These are phyloP conservation scores for Drosophila bunnanda DNA, from an alignment of 2,888 invertebrate genomes.

Conservation along the genomic window DNA sequence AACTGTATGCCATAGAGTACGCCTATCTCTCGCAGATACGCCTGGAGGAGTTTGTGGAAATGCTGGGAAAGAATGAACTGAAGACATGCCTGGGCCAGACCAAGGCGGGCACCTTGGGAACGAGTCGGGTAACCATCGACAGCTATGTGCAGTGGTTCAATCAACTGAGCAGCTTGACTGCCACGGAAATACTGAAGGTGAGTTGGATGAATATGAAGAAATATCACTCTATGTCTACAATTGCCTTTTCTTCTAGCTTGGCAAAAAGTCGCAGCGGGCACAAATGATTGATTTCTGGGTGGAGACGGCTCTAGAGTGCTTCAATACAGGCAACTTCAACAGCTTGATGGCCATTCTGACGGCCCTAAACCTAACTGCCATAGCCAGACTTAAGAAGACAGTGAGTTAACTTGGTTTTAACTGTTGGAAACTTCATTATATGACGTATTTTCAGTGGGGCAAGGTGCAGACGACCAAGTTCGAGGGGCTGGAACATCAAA, in stretches of 20 bases:
- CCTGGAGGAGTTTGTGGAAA: slow-evolving; percentile 97
- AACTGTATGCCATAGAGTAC: slow-evolving; percentile 96
- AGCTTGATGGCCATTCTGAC: slow-evolving; percentile 98
- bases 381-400: slow-evolving; percentile 97
- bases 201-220: rapidly evolving
- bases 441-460: slow-evolving; percentile 88
- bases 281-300: slow-evolving; percentile 97
- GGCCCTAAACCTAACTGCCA: slow-evolving; percentile 95
- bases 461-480: slow-evolving; percentile 93
- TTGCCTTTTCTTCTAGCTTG: slow-evolving; percentile 87
- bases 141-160: slow-evolving; percentile 99
- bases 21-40: slow-evolving; percentile 96
- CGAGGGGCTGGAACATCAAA: slow-evolving; percentile 92
- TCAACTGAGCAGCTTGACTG: slow-evolving; percentile 95
- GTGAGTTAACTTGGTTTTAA: slow-evolving; percentile 86
- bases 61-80: slow-evolving; percentile 90
- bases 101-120: slow-evolving; percentile 89
- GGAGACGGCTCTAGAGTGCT: slow-evolving; percentile 97
- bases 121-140: slow-evolving; percentile 89
- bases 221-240: background rate
- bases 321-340: slow-evolving; percentile 98
- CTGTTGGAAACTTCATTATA: rapidly evolving
- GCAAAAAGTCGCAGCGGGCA: slow-evolving; percentile 95
- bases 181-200: slow-evolving; percentile 97
- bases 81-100: slow-evolving; percentile 86